Conservation (phyloP, 2,888 invertebrate genomes). For the Lepetodrilus schrolli region DNA sequence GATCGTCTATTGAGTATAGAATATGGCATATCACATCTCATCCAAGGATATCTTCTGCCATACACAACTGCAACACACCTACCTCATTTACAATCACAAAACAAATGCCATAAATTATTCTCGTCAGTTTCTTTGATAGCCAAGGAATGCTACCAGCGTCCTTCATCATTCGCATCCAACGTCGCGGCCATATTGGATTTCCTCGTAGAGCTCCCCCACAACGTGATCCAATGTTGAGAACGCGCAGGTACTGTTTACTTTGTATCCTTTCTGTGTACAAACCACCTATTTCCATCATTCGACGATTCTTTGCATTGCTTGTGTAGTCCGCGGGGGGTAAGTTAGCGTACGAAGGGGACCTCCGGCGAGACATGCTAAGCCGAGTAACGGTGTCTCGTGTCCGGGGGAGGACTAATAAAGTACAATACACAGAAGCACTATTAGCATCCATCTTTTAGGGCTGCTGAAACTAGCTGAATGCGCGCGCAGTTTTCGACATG, state of each 20-base stretch:
- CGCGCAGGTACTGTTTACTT: neutral
- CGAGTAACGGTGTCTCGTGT: neutral
- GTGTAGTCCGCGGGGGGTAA: neutral
- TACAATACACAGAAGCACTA: too few relatives aligned
- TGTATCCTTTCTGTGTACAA: neutral
- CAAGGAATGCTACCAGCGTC: neutral
- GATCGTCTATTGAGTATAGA: too few relatives aligned
- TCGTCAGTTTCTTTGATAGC: neutral
- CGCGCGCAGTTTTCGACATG: too few relatives aligned
- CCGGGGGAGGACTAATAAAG: too few relatives aligned
- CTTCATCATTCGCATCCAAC: neutral
- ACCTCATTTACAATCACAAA: neutral
- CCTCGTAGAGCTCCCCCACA: neutral
- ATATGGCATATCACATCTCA: too few relatives aligned
- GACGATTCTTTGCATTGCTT: neutral
- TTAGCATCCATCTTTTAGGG: too few relatives aligned
- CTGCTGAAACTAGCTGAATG: too few relatives aligned
- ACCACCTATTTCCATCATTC: neutral
- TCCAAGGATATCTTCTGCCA: too few relatives aligned
- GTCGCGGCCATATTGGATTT: constrained; percentile 18
- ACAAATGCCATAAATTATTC: neutral
- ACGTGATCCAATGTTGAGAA: neutral
- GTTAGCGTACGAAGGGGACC: neutral
- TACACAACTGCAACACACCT: neutral
- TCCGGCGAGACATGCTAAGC: neutral